Conservation (phyloP, 2,113 vertebrate species). For the Gopherus evgoodei region DNA sequence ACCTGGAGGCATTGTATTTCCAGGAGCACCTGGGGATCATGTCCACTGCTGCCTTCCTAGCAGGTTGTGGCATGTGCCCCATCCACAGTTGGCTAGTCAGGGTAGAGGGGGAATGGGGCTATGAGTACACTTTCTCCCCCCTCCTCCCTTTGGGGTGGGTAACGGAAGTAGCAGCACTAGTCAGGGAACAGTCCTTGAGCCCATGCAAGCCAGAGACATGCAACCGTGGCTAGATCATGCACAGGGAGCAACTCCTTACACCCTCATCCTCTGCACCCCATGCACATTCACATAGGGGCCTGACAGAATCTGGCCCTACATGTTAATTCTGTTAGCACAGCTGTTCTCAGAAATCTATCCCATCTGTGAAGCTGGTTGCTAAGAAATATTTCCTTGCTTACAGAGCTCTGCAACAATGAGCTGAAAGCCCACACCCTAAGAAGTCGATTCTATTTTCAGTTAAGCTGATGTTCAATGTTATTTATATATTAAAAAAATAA, state of each 20-base stretch:
- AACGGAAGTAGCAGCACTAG: neutral
- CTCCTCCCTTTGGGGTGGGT: neutral
- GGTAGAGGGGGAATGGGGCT: neutral
- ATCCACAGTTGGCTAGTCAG: neutral
- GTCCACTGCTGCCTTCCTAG: neutral
- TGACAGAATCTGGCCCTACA: neutral
- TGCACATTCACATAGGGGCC: neutral
- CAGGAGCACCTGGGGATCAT: neutral
- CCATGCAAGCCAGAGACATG: neutral
- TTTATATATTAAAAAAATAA: conserved; percentile 47
- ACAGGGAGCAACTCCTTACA: neutral
- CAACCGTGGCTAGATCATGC: neutral
- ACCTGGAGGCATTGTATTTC: neutral
- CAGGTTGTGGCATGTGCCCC: neutral
- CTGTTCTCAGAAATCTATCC: neutral
- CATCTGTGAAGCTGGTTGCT: neutral
- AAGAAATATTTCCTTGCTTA: neutral
- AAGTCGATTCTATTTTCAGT: conserved; percentile 2
- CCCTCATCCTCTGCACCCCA: neutral
- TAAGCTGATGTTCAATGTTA: neutral
- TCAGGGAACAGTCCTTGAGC: neutral
- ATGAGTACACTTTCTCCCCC: neutral
- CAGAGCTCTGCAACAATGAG: neutral
- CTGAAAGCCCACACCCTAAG: conserved; percentile 14
- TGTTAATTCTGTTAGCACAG: neutral